These are phyloP conservation scores for Podarcis cretensis DNA, from an alignment of 2,113 vertebrate species.

Conservation along the genomic window DNA sequence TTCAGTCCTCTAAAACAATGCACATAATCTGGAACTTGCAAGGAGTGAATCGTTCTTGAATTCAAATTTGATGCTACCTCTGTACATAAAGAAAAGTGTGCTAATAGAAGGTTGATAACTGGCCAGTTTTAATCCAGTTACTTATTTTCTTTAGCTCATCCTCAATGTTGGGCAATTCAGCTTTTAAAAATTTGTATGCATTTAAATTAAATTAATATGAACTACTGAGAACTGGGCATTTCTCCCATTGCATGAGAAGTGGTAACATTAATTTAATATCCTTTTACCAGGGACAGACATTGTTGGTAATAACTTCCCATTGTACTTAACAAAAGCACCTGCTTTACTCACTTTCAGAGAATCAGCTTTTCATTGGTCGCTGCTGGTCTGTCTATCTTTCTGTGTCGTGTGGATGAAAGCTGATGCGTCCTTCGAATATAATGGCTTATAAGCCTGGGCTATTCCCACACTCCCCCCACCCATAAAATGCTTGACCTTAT, in stretches of 20 bases:
- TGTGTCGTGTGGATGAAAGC: background rate
- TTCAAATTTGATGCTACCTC: too few relatives aligned
- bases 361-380: background rate
- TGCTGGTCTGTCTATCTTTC: background rate
- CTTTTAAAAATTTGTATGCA: background rate
- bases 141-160: background rate
- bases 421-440: slow-evolving; percentile 29
- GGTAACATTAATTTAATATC: background rate
- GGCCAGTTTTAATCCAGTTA: background rate
- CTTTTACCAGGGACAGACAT: background rate
- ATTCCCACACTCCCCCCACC: slow-evolving; percentile 60
- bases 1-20: too few relatives aligned
- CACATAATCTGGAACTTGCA: too few relatives aligned
- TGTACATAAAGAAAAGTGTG: background rate
- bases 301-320: background rate
- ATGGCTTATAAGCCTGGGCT: slow-evolving; percentile 42
- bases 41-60: too few relatives aligned
- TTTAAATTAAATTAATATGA: background rate
- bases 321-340: background rate
- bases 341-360: background rate
- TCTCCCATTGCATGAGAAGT: background rate
- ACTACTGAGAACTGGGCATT: background rate
- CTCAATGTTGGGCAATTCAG: background rate
- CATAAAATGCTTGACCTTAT: slow-evolving; percentile 48
- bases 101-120: background rate